Evolutionary conservation across 1,140 invertebrate genomes (phyloP), one percentile per base, ranked within the genome.

Genomic region (Cherax quadricarinatus): DNA sequence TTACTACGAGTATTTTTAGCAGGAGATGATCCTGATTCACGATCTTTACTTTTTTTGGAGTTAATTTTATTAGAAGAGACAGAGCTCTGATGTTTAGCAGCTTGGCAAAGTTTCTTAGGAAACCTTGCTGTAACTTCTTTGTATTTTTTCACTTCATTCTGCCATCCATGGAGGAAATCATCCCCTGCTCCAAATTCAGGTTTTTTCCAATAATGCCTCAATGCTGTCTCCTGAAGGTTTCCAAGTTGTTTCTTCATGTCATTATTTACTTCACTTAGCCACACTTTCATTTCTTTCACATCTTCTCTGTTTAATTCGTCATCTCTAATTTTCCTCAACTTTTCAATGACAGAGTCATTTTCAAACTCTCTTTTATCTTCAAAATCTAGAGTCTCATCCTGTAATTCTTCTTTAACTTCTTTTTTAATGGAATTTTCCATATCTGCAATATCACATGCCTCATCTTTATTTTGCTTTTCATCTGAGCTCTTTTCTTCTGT

Each of bases 161-260:
- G 91, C 93, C 93, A 93, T 62, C 93, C 93, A 51, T 92, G 84
- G 14, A 92, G 82, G 70, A 93, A 93, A 75, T 92, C 91, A 70
- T 93, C 93, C 9, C 93, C 91, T n/a, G 80, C 89, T 48, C 93
- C 93, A 88, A 93, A 93, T 70, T 92, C 79, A 51, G 93, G 91
- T 53, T 91, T 93, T 48, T 87, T 92, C 93, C 93, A 93, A 49
- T 60, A 89, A 70, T 93, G 75, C 78, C 93, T 92, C 21, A 89
- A 84, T 7, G 85, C 86, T 6, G 88, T 78, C 78, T 93, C 93
- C 57, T 88, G 91, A 83, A 93, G 82, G 18, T 83, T 88, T 24
- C 85, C 91, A 9, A 93, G 88, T 57, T 89, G 86, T 66, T 93
- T 91, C 49, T 92, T 92, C 12, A 93, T 93, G 57, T 93, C 92